Evolutionary conservation across 2,113 vertebrate species (phyloP).

Genomic region (Lamprologus lemairii): DNA sequence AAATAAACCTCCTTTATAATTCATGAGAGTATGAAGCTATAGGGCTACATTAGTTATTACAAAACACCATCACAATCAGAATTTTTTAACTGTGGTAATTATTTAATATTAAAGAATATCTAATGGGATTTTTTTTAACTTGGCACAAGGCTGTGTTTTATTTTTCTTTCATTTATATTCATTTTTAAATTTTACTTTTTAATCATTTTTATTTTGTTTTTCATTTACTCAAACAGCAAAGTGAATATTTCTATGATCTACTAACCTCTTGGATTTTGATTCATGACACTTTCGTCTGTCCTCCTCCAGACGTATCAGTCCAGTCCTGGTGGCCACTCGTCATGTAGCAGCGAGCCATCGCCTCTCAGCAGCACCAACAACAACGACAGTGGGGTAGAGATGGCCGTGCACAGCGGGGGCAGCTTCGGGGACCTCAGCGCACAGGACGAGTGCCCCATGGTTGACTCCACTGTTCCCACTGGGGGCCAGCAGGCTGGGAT

Average conservation of each 20-base stretch:
- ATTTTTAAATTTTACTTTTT: not conserved
- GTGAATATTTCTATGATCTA: not conserved
- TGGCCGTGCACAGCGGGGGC: slow-evolving; percentile 89
- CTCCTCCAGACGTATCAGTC: slow-evolving; percentile 87
- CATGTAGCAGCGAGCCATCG: slow-evolving; percentile 97
- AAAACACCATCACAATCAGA: slow-evolving; percentile 42
- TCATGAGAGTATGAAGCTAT: not conserved
- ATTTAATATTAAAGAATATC: slow-evolving; percentile 28
- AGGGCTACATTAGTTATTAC: slow-evolving; percentile 31
- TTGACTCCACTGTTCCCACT: slow-evolving; percentile 82
- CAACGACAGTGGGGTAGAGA: slow-evolving; percentile 97
- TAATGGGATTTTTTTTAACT: not conserved
- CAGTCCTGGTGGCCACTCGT: slow-evolving; percentile 96
- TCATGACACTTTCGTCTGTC: not conserved
- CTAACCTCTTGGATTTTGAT: not conserved
- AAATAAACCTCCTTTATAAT: slow-evolving; percentile 36
- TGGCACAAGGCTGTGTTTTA: not conserved
- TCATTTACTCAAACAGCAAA: not conserved
- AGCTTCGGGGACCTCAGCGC: slow-evolving; percentile 91
- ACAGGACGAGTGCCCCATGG: slow-evolving; percentile 82
- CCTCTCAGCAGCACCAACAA: slow-evolving; percentile 93
- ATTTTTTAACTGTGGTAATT: slow-evolving; percentile 15
- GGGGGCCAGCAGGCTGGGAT: slow-evolving; percentile 76
- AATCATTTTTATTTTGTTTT: not conserved
- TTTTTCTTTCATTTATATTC: not conserved